Evolutionary conservation across 2,113 vertebrate species (phyloP).

Genomic region (Sardina pilchardus): DNA sequence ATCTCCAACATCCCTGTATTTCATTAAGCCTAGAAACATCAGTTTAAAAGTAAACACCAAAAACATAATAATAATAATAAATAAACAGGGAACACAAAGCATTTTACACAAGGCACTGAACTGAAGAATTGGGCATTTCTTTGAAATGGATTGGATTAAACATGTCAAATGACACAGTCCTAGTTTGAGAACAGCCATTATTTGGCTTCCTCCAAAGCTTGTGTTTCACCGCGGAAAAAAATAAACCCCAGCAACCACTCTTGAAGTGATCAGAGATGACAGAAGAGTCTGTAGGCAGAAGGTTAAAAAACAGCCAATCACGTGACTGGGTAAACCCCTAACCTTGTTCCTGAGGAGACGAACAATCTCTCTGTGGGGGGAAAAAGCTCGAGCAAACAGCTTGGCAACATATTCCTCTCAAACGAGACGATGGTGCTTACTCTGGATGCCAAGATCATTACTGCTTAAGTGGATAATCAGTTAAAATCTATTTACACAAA

Average conservation of each 20-base stretch:
- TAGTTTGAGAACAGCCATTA: conserved; percentile 41
- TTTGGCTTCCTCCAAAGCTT: conserved; percentile 59
- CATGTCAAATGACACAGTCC: conserved; percentile 14
- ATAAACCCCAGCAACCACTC: conserved; percentile 58
- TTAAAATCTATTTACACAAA: conserved; percentile 56
- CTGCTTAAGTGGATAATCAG: conserved; percentile 52
- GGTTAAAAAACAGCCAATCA: conserved; percentile 73
- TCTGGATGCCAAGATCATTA: conserved; percentile 50
- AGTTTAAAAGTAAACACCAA: background rate
- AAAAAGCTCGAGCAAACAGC: conserved; percentile 37
- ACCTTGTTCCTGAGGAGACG: conserved; percentile 69
- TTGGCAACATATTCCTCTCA: conserved; percentile 55
- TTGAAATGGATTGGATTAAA: conserved; percentile 37
- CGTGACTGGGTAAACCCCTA: conserved; percentile 67
- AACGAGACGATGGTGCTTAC: conserved; percentile 48
- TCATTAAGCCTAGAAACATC: background rate
- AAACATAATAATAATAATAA: background rate
- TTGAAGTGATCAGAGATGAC: conserved; percentile 76
- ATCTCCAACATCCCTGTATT: background rate
- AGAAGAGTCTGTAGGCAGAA: conserved; percentile 75
- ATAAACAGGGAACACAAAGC: background rate
- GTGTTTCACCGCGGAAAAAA: conserved; percentile 59
- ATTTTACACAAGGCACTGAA: background rate
- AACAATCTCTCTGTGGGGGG: conserved; percentile 52
- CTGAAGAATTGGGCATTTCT: conserved; percentile 28